Percentiles rank a stretch among this genome's conserved stretches.
These are phyloP conservation scores for Mesocentrotus franciscanus DNA, from an alignment of 53 echinoderm and acorn worm species.

Conservation along the genomic window DNA sequence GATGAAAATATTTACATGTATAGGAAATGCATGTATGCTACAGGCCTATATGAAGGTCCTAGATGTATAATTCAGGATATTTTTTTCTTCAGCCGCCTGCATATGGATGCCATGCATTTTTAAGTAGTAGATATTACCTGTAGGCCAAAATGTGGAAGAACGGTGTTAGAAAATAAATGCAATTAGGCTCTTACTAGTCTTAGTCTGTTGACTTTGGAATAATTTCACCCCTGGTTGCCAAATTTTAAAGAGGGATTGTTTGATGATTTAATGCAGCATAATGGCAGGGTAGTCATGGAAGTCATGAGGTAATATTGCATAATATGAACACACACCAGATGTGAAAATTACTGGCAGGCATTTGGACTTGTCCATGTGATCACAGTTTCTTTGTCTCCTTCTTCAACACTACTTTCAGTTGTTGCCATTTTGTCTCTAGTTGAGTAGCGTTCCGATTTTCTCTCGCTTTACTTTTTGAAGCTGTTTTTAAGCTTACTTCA, in stretches of 20 bases:
- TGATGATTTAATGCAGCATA: background rate
- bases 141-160: background rate
- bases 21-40: too few species aligned
- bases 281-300: background rate
- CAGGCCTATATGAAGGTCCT: too few species aligned
- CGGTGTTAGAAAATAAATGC: background rate
- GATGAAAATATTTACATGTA: too few species aligned
- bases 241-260: slow-evolving; percentile 6
- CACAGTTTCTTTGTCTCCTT: background rate
- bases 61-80: background rate
- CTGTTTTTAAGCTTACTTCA: too few species aligned
- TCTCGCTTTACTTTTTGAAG: too few species aligned
- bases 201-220: background rate
- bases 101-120: background rate
- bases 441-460: too few species aligned
- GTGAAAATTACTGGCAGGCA: slow-evolving; percentile 9
- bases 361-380: background rate
- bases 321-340: slow-evolving; percentile 5
- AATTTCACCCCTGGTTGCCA: background rate
- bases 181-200: background rate
- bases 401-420: background rate
- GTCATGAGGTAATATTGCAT: background rate
- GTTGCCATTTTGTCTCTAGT: too few species aligned
- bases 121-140: background rate
- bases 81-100: background rate